Base-by-base conservation (phyloP, 2,113 vertebrate genomes). In the Meleagris gallopavo region DNA sequence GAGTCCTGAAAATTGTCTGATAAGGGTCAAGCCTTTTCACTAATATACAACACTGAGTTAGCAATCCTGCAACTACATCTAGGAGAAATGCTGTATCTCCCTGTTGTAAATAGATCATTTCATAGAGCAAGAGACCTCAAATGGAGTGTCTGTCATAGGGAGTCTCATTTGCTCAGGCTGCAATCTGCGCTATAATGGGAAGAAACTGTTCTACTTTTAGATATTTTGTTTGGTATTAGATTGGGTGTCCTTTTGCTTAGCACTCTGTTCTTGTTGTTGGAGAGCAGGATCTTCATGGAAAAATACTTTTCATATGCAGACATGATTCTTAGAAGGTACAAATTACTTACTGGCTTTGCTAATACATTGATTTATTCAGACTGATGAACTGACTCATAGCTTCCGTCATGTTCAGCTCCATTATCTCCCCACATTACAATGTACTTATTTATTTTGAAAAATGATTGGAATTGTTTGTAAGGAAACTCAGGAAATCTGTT, bases 201-300 rank as follows among this genome's bases (percentile, higher is more conserved):
- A 29, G 19, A 25, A 6, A 4, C 9, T 2, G 0, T 7, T 17
- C 58, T 76, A 25, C 22, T 65, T 25, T 25, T 10, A 7, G 30
- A 24, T 1, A 6, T 12, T 58, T 24, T 7, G 5, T 2, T 6
- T 2, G 2, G 6, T 3, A 1, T 14, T 57, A 4, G 1, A 30
- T 50, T 5, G 16, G 24, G 3, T 40, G 18, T 24, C 30, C 30
- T 34, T 52, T 46, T 76, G 57, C 36, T 66, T n/a, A 57, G 34
- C 21, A 27, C 43, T 61, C 17, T 55, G 13, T 6, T 4, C 27
- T 30, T 22, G 11, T 27, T 22, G 10, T 4, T 57, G 48, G n/a
- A 76, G 11, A 41, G 67, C 20, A 52, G 75, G 36, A 89, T 11
- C 29, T 61, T n/a, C 20, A 4, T 14, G 50, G 67, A 61, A 40